A percentile compares a stretch with the other conserved stretches of the same genome.
Evolutionary conservation across 2,888 invertebrate species (phyloP).

Genomic region (Epistrophe eligans): DNA sequence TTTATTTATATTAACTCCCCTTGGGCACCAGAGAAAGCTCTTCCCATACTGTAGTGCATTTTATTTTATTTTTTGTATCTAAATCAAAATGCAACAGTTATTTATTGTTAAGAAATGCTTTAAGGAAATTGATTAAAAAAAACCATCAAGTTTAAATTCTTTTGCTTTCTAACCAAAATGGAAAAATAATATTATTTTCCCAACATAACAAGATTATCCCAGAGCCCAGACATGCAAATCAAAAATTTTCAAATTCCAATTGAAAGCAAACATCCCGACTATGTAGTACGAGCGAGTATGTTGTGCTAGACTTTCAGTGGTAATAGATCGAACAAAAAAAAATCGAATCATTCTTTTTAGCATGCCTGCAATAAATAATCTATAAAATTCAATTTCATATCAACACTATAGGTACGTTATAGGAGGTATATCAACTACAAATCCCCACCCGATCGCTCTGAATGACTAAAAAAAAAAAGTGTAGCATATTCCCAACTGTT

Average conservation of each 20-base stretch:
- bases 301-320: not conserved
- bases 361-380: slow-evolving; percentile 28
- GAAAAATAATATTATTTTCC: slow-evolving; percentile 26
- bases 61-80: too few species aligned
- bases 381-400: slow-evolving; percentile 45
- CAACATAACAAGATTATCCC: not conserved
- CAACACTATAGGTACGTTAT: not conserved
- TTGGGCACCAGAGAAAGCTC: too few species aligned
- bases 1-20: too few species aligned
- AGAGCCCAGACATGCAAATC: slow-evolving; percentile 2
- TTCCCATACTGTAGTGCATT: too few species aligned
- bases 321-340: not conserved
- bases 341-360: not conserved
- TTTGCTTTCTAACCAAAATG: not conserved
- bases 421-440: not conserved
- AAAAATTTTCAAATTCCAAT: slow-evolving; percentile 47
- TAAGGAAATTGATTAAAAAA: not conserved
- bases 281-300: too few species aligned
- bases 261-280: slow-evolving; percentile 45
- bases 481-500: slow-evolving; percentile 39
- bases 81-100: too few species aligned
- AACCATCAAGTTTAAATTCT: not conserved
- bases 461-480: slow-evolving; percentile 21
- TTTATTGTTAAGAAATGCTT: not conserved
- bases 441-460: slow-evolving; percentile 37